Base-by-base conservation (phyloP, 2,888 invertebrate genomes). In the Agrilus biguttatus region DNA sequence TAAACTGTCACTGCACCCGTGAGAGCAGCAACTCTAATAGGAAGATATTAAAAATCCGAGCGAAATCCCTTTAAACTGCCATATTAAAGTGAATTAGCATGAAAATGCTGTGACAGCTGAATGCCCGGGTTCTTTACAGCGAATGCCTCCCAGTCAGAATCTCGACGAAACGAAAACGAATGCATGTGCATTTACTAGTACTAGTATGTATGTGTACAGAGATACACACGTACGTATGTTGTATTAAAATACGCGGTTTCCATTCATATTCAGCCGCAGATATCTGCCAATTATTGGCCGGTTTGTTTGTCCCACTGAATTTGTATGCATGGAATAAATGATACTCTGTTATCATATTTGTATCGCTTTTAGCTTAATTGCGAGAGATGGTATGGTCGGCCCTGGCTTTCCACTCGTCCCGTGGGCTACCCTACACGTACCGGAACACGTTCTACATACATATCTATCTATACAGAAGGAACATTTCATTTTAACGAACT, bases 261-360 rank as follows among this genome's bases (percentile, higher is more conserved):
- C 55, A 58, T 59, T 58, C 57, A 57, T 57, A 58, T 58, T 56
- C 57, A 54, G 47, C 53, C 53, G 46, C 28, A 28, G 28, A 49
- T 47, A 49, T 51, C 53, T 47, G 62, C 63, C 64, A 64, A 64
- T 64, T 64, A 64, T 63, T 62, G 60, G 60, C 54, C 59, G 62
- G 61, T 63, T 57, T 62, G 63, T 62, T 61, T 61, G 61, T 60
- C 57, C 56, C 56, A 53, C 59, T 59, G 60, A 61, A 64, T 64
- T 64, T 63, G 62, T 64, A 64, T 63, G 63, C 63, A 62, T 62
- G 62, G 62, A 63, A 64, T 63, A 63, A 63, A 62, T 62, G 61
- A 62, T 63, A 61, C 57, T 48, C 41, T 49, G 51, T 47, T 51
- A 49, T 51, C 49, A 49, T 49, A 47, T 46, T 44, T 44, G 48